Conservation (phyloP, 1,140 invertebrate genomes). For the Leptinotarsa texana region DNA sequence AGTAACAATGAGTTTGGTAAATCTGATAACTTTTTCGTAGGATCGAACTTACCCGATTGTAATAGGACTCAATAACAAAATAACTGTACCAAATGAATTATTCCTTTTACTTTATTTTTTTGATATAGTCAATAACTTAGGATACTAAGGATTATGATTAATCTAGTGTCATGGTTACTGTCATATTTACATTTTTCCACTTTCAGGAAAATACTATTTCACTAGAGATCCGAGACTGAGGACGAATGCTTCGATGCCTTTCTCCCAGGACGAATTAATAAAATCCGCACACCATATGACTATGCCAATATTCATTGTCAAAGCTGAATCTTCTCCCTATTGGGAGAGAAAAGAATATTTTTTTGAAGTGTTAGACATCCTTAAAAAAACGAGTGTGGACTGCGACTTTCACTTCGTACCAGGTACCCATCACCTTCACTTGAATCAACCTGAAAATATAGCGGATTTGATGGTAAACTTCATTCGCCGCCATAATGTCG, state of each 20-base stretch:
- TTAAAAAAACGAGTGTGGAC: constrained; percentile 60
- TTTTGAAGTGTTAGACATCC: constrained; percentile 60
- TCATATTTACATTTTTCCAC: background rate
- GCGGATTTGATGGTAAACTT: constrained; percentile 63
- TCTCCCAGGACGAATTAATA: constrained; percentile 54
- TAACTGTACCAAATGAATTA: too few species aligned
- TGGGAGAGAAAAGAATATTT: constrained; percentile 61
- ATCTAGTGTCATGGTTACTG: too few species aligned
- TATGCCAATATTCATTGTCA: constrained; percentile 50
- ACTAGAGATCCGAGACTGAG: constrained; percentile 55
- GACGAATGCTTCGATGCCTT: constrained; percentile 28
- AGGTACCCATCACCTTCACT: constrained; percentile 77
- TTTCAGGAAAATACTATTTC: constrained; percentile 64
- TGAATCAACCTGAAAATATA: constrained; percentile 68
- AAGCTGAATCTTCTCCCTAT: constrained; percentile 61
- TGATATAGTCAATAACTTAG: too few species aligned
- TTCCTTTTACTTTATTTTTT: too few species aligned
- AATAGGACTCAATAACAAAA: too few species aligned
- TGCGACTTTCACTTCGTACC: constrained; percentile 67
- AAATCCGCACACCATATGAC: constrained; percentile 36
- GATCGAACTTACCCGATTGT: too few species aligned
- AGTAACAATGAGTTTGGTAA: too few species aligned
- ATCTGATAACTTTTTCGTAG: too few species aligned
- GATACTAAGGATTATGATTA: too few species aligned
- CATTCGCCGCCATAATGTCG: constrained; percentile 58